These are phyloP conservation scores for Sebastes itinus DNA, from an alignment of 2,797 vertebrate genomes.

Conservation along the genomic window DNA sequence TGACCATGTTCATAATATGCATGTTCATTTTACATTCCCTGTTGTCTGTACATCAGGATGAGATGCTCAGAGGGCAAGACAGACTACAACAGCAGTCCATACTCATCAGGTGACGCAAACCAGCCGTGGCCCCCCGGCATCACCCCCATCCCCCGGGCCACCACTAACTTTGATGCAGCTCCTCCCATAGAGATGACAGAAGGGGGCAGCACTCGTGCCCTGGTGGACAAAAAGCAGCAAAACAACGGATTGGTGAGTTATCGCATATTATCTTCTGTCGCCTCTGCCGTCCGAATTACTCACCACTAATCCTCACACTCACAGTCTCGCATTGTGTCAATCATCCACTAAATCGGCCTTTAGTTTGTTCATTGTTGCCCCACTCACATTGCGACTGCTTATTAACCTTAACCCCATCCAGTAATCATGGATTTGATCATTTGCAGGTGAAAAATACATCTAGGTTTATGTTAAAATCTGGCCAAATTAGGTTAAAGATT, in stretches of 20 bases:
- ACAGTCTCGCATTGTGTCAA: not conserved
- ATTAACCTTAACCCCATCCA: not conserved
- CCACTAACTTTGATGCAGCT: slow-evolving; percentile 28
- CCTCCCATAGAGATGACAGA: slow-evolving; percentile 78
- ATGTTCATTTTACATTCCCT: not conserved
- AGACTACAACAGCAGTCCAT: slow-evolving; percentile 58
- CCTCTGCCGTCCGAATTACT: not conserved
- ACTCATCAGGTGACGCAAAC: slow-evolving; percentile 47
- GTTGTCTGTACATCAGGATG: slow-evolving; percentile 19
- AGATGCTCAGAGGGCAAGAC: not conserved
- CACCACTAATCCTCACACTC: not conserved
- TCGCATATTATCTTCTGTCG: not conserved
- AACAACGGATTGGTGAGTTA: slow-evolving; percentile 79
- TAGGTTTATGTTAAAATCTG: not conserved
- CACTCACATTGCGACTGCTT: not conserved
- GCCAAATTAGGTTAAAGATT: not conserved
- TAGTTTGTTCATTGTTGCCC: not conserved
- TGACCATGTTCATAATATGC: not conserved
- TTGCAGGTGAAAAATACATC: not conserved
- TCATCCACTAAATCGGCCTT: not conserved
- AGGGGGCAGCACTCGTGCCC: slow-evolving; percentile 32
- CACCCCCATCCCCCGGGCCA: slow-evolving; percentile 76
- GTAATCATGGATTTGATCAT: not conserved
- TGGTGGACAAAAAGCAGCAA: slow-evolving; percentile 55
- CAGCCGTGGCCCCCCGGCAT: slow-evolving; percentile 66